Percentiles rank a stretch among this genome's conserved stretches.
phyloP scores from a whole-genome alignment of 1,140 invertebrate species.

The Scaptomyza graminum region DNA sequence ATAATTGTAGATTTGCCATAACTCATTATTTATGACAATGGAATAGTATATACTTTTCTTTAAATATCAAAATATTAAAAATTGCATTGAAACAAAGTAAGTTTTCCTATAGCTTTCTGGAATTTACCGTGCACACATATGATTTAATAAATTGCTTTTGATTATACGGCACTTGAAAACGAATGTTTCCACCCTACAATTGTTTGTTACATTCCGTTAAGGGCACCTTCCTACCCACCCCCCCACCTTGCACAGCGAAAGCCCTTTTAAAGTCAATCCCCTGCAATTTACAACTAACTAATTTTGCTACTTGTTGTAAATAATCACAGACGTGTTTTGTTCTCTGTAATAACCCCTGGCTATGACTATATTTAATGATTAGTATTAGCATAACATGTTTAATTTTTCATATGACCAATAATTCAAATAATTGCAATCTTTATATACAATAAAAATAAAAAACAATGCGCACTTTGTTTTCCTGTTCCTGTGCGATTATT shows the following conservation, averaged over 20 bases:
- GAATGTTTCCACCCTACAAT: neutral
- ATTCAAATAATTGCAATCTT: neutral
- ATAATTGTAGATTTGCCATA: no score
- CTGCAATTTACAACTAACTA: constrained; percentile 31
- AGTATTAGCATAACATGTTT: constrained; percentile 67
- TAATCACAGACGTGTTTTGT: constrained; percentile 18
- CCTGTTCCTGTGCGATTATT: constrained; percentile 10
- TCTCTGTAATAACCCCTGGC: constrained; percentile 55
- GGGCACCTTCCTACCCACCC: no score
- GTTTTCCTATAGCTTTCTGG: no score
- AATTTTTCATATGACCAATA: constrained; percentile 32
- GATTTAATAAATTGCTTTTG: constrained; percentile 3
- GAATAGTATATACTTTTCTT: no score
- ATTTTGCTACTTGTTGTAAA: neutral
- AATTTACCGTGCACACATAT: no score
- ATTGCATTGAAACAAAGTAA: no score
- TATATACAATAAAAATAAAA: neutral
- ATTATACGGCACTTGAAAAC: constrained; percentile 17
- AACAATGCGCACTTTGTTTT: neutral
- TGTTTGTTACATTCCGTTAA: no score
- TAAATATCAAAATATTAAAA: no score
- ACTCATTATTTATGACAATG: no score
- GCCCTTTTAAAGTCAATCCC: neutral
- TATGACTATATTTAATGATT: constrained; percentile 57
- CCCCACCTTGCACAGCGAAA: neutral